phyloP scores from a whole-genome alignment of 2,888 invertebrate species.

The Escarpia spicata region DNA sequence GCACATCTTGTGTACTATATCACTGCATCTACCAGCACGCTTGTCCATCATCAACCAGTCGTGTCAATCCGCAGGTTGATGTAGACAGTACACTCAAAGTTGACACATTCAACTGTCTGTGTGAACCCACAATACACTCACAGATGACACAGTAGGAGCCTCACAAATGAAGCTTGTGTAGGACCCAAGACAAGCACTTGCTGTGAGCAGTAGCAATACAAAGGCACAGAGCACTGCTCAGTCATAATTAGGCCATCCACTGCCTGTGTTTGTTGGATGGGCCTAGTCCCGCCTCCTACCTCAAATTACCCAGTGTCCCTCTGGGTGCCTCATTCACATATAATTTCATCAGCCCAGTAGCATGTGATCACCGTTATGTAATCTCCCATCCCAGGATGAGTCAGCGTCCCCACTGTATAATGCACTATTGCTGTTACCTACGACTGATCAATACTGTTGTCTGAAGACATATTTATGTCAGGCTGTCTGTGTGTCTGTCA shows the following conservation, averaged over 20 bases:
- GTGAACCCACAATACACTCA: not conserved
- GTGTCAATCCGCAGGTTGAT: not conserved
- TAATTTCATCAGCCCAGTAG: slow-evolving; percentile 10
- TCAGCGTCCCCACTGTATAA: not conserved
- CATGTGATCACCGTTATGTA: not conserved
- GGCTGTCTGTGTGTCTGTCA: not conserved
- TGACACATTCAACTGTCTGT: not conserved
- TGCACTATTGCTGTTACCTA: not conserved
- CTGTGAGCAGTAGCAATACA: not conserved
- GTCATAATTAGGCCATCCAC: slow-evolving; percentile 7
- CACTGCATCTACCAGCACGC: not conserved
- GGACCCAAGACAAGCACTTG: not conserved
- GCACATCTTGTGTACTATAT: not conserved
- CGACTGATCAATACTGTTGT: not conserved
- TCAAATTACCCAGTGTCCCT: not conserved
- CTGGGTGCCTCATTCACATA: not conserved
- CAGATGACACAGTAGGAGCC: not conserved
- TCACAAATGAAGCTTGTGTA: no score
- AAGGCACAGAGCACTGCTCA: not conserved
- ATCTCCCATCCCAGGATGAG: not conserved
- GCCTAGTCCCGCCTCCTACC: not conserved
- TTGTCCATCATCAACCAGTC: not conserved
- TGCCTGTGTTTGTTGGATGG: not conserved
- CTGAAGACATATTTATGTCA: not conserved
- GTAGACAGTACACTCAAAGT: no score